Base-by-base conservation (phyloP, 2,797 vertebrate species). In the Danionella dracula region DNA sequence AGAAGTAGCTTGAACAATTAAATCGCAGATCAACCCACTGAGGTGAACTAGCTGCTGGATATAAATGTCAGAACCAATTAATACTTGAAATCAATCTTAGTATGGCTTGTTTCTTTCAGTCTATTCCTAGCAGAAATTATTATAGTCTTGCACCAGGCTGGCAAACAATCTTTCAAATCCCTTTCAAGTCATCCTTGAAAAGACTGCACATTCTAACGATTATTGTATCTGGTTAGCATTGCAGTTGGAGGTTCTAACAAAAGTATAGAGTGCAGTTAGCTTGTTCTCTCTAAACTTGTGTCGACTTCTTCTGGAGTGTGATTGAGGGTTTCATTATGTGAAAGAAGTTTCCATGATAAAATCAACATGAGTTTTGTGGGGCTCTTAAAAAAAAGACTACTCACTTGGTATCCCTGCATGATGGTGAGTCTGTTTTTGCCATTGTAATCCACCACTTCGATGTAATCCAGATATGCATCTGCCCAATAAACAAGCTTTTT, bases 401-500 rank as follows among this genome's bases (percentile, higher is more conserved):
- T 88, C 86, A 99, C 96, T 82, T 94, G 91, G 86, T 83, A 91
- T 41, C 93, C 92, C 40, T 95, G 93, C 78, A 93, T 81, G 55
- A 99, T 65, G 1, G 80, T 90, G 53, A 93, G 90, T 45, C 97
- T 92, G 77, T 89, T 95, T 77, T 73, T 92, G 66, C 97, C 96
- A 53, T 94, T 83, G 70, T 99, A 99, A 88, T 99, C 94, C 79
- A 92, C 91, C 58, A 98, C 93, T 72, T 93, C 94, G 55, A 99
- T 86, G 19, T 83, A 94, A 77, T 95, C 93, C 89, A 99, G 85
- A 84, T 96, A 96, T 48, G 92, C 86, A 73, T 99, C 97, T 45
- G 93, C 87, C 96, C 96, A 99, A 83, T 99, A 99, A 62, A 99
- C 92, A 71, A 95, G 84, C 86, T 94, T 96, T 86, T 92, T 95